phyloP scores from a whole-genome alignment of 2,113 vertebrate species.

The Podiceps cristatus region DNA sequence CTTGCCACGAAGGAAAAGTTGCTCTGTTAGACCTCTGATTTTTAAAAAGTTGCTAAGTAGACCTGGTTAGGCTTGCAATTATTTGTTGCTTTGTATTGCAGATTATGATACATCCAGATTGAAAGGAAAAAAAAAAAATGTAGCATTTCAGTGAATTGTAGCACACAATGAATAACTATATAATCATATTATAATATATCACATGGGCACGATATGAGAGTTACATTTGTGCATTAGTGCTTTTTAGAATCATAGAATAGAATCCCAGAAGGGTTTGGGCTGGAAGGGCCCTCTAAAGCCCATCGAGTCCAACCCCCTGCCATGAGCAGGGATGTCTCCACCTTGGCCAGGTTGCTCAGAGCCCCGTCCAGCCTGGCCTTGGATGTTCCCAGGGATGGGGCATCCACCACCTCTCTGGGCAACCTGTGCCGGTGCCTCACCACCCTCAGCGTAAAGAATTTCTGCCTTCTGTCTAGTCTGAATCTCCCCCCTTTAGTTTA shows the following conservation, averaged over 20 bases:
- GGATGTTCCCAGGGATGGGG: not conserved
- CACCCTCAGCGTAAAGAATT: rapidly evolving
- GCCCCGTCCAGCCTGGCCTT: not conserved
- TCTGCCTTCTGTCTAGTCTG: not conserved
- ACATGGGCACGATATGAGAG: not conserved
- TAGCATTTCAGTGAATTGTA: not conserved
- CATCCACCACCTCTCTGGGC: rapidly evolving
- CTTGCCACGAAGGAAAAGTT: not conserved
- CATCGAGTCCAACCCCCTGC: rapidly evolving
- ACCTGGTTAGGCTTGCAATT: not conserved
- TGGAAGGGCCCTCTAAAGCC: not conserved
- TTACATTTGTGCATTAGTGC: not conserved
- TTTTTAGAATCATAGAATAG: not conserved
- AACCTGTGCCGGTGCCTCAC: rapidly evolving
- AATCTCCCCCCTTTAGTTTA: not conserved
- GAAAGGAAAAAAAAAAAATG: not conserved
- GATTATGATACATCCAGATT: not conserved
- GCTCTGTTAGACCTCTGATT: not conserved
- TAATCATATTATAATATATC: not conserved
- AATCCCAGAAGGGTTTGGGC: not conserved
- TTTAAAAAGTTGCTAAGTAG: not conserved
- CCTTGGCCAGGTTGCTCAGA: rapidly evolving
- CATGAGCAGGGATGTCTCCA: rapidly evolving
- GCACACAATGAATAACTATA: not conserved
- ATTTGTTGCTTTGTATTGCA: not conserved